Base-by-base conservation (phyloP, 2,113 vertebrate genomes). In the Anarrhichthys ocellatus region DNA sequence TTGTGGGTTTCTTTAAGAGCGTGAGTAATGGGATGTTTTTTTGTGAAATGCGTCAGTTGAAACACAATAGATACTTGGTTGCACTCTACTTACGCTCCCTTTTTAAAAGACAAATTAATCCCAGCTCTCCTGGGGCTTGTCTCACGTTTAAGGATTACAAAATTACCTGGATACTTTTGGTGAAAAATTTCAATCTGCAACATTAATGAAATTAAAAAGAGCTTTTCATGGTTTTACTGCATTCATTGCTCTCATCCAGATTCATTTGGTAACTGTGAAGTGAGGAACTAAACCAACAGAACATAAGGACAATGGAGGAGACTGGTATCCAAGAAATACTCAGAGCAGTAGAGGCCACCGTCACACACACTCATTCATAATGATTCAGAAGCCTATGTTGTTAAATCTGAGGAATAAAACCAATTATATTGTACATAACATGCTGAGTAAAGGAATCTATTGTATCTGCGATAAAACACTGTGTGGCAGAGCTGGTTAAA, bases 21-120 rank as follows among this genome's bases (percentile, higher is more conserved):
- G 20, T n/a, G 66, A 6, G 15, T 67, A 38, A 63, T 13, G 34
- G 63, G 69, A 40, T 58, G 34, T 32, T 61, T 75, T 81, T 73
- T 76, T 69, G 20, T 85, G 34, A 84, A 82, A 48, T 68, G 59
- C 61, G n/a, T 54, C 50, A 40, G 38, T 54, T 75, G 56, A 59
- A 59, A 40, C 17, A 1, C 40, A 27, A 13, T n/a, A 70, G 46
- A 69, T 36, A 62, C 52, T 62, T 70, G 73, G 61, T 44, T 61
- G 67, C 48, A 36, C 27, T 29, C 34, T 38, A 62, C 32, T 61
- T 27, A n/a, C 22, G 34, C 58, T 58, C 22, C 14, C 10, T 59
- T 76, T 27, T 40, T 56, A 13, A 83, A 83, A 64, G 29, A 83
- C 76, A 32, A 74, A 80, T 81, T 66, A 86, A 20, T 44, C 74